Evolutionary conservation across 30 jellyfish, hydroid and myxozoan species (phyloP), one percentile per base, ranked within the genome.

Genomic region (Haliclystus octoradiatus): DNA sequence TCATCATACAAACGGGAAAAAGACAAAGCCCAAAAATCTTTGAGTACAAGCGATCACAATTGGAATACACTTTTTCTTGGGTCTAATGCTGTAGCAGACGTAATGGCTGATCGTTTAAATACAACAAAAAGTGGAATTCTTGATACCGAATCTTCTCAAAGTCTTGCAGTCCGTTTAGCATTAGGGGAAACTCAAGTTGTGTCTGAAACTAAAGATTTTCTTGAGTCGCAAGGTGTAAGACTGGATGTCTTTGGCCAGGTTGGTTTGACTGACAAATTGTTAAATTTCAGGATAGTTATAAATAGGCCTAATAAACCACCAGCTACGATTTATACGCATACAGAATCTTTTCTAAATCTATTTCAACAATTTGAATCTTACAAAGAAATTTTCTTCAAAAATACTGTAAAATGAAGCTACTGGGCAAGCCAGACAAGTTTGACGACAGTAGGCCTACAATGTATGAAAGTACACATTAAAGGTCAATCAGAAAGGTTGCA

Each of bases 1-100:
- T 65, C 98, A 24, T 82, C 95, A 14, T 90, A 81, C 68, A 90
- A 92, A 76, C 75, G 52, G 75, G 81, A 77, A 34, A 79, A 75
- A 65, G 94, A 74, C 49, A 71, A 73, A n/a, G 65, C 80, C 31
- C 40, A 73, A 67, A 80, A 88, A 57, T 57, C 34, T 25, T 65
- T 70, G 34, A 88, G 94, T 65, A 34, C 65, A 3, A 87, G 87
- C 68, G 88, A 70, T 31, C 99, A 92, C 70, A 82, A 84, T 83
- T 92, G 99, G 99, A 92, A 92, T 51, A 92, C 99, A 0, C 60
- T 92, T 26, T 92, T 92, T 69, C 94, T 92, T 52, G 95, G 95
- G 50, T 90, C 69, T 33, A 92, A 84, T 74, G 93, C 99, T 25
- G 93, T 84, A 46, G 99, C 85, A 15, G 94, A 92, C 49, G 87